Evolutionary conservation across 2,113 vertebrate species (phyloP).

Genomic region (Arothron firmamentum): DNA sequence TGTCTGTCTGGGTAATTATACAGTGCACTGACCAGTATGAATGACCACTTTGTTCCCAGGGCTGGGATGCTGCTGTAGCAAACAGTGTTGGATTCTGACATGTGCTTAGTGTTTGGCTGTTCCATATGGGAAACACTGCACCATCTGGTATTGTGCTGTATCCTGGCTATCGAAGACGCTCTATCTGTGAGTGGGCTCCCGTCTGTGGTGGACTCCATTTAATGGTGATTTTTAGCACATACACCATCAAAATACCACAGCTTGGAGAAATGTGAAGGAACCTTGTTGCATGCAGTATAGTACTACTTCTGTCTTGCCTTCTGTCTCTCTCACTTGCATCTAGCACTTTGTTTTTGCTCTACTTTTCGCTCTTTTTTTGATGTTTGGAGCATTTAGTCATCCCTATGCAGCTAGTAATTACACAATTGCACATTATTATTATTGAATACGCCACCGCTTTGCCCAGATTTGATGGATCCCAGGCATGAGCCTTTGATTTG

Average conservation of each 20-base stretch:
- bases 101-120: slow-evolving; percentile 69
- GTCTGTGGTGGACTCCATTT: slow-evolving; percentile 43
- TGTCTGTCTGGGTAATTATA: slow-evolving; percentile 88
- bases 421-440: slow-evolving; percentile 63
- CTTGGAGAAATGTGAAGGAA: slow-evolving; percentile 44
- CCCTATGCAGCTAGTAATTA: slow-evolving; percentile 72
- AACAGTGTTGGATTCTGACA: slow-evolving; percentile 74
- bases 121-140: slow-evolving; percentile 72
- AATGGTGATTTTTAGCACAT: slow-evolving; percentile 53
- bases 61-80: slow-evolving; percentile 72
- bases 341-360: slow-evolving; percentile 31
- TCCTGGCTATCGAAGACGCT: slow-evolving; percentile 60
- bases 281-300: slow-evolving; percentile 14
- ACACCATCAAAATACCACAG: slow-evolving; percentile 31
- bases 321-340: slow-evolving; percentile 27
- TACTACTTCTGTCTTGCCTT: slow-evolving; percentile 12
- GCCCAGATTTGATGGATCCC: slow-evolving; percentile 64
- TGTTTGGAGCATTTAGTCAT: slow-evolving; percentile 52
- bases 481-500: slow-evolving; percentile 69
- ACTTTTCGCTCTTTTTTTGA: slow-evolving; percentile 32
- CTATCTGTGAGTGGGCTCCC: slow-evolving; percentile 55
- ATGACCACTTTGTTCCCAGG: slow-evolving; percentile 91
- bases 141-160: slow-evolving; percentile 72
- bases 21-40: slow-evolving; percentile 79
- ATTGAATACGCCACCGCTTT: slow-evolving; percentile 63